A percentile compares a stretch with the other conserved stretches of the same genome.
Evolutionary conservation across 2,888 invertebrate genomes (phyloP).

Genomic region (Noctuana brunneofusca): DNA sequence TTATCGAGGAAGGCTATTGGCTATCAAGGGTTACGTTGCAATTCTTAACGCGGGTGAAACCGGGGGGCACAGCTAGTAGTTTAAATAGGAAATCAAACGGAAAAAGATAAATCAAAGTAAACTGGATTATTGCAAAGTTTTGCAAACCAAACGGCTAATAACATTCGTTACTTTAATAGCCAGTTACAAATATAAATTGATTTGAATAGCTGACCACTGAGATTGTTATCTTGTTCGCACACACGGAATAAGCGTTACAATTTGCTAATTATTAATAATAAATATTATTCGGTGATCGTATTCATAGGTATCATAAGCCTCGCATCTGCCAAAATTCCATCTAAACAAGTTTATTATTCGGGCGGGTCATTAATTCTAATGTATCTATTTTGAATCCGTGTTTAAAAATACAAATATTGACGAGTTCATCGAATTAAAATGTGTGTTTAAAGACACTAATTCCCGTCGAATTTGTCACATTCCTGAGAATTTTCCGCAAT

Average conservation of each 20-base stretch:
- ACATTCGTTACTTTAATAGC: no score
- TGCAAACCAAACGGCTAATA: neutral
- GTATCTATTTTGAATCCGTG: constrained; percentile 8
- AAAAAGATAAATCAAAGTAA: no score
- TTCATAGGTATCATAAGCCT: neutral
- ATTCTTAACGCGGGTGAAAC: no score
- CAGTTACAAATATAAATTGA: neutral
- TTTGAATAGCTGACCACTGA: neutral
- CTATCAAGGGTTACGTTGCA: no score
- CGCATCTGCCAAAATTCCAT: neutral
- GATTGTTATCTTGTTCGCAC: neutral
- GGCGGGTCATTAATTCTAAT: neutral
- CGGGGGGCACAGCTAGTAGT: no score
- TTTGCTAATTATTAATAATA: neutral
- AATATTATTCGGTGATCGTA: neutral
- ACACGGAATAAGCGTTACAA: neutral
- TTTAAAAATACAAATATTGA: constrained; percentile 8
- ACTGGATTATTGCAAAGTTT: neutral
- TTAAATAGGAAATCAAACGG: no score
- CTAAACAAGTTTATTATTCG: constrained; percentile 4
- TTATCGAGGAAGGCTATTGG: no score
- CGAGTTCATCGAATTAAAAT: neutral
- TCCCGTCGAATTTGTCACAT: constrained; percentile 44
- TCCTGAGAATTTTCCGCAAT: constrained; percentile 51
- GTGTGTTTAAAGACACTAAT: constrained; percentile 11